A percentile compares a stretch with the other conserved stretches of the same genome.
phyloP scores from a whole-genome alignment of 2,797 vertebrate species.

The Melopsittacus undulatus region DNA sequence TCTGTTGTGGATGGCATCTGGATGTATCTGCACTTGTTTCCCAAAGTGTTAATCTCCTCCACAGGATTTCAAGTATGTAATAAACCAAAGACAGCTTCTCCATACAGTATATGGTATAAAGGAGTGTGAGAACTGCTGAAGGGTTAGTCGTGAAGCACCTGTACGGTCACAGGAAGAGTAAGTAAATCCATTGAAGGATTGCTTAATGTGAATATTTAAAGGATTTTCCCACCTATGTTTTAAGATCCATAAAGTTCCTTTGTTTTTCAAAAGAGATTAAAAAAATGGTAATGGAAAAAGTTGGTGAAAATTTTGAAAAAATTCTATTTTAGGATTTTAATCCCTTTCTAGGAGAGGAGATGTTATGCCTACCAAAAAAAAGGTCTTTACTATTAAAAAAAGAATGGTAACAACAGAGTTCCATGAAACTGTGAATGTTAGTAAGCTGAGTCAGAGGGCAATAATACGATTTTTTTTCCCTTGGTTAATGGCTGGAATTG shows the following conservation, averaged over 20 bases:
- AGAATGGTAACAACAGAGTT: neutral
- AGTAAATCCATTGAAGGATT: neutral
- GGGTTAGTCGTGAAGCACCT: neutral
- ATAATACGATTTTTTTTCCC: neutral
- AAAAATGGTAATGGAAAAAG: neutral
- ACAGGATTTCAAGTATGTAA: neutral
- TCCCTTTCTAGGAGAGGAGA: neutral
- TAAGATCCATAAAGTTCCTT: neutral
- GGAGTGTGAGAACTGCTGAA: neutral
- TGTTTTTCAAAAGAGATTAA: neutral
- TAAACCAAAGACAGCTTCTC: neutral
- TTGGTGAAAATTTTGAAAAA: neutral
- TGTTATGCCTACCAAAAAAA: neutral
- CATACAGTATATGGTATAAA: neutral
- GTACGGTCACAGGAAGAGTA: neutral
- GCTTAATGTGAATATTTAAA: neutral
- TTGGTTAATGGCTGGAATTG: neutral
- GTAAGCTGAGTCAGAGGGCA: neutral
- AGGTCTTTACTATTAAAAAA: neutral
- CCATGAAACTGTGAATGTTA: neutral
- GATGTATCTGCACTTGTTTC: neutral
- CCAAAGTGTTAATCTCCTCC: neutral
- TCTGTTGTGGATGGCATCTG: neutral
- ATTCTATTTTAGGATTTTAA: too few species aligned
- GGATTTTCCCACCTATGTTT: neutral